Conservation (phyloP, 1,140 invertebrate genomes). For the Probaryconus sp. region DNA sequence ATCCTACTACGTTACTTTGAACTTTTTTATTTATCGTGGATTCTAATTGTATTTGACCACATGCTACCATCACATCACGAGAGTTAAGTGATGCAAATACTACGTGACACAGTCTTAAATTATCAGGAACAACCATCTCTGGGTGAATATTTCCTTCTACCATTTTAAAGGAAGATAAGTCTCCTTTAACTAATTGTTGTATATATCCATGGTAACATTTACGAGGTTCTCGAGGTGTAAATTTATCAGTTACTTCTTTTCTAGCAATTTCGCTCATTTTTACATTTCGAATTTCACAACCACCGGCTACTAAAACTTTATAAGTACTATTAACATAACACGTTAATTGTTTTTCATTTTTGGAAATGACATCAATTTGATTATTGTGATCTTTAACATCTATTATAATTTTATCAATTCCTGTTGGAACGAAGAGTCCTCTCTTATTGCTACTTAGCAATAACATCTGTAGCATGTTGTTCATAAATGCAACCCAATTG, state of each 20-base stretch:
- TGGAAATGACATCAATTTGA: slow-evolving; percentile 67
- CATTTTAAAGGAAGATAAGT: slow-evolving; percentile 92
- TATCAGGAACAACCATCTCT: slow-evolving; percentile 17
- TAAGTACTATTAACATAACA: slow-evolving; percentile 77
- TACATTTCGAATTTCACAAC: slow-evolving; percentile 91
- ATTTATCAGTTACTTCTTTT: slow-evolving; percentile 81
- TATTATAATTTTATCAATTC: slow-evolving; percentile 88
- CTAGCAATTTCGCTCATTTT: slow-evolving; percentile 88
- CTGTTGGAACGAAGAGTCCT: slow-evolving; percentile 89
- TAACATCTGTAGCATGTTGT: slow-evolving; percentile 93
- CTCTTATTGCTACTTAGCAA: slow-evolving; percentile 87
- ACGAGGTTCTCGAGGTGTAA: slow-evolving; percentile 65
- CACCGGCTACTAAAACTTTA: slow-evolving; percentile 81
- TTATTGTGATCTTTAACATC: slow-evolving; percentile 84
- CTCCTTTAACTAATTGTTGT: slow-evolving; percentile 88
- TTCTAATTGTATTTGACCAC: slow-evolving; percentile 84
- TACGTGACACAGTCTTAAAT: slow-evolving; percentile 77
- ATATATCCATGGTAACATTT: slow-evolving; percentile 84
- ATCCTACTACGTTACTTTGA: slow-evolving; percentile 84
- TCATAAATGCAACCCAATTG: slow-evolving; percentile 96
- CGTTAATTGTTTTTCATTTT: slow-evolving; percentile 72
- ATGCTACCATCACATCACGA: slow-evolving; percentile 88
- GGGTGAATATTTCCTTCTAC: slow-evolving; percentile 82
- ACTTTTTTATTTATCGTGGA: slow-evolving; percentile 78
- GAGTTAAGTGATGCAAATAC: slow-evolving; percentile 86